Conservation (phyloP, 2,113 vertebrate species). For the Potamarius usumacintae region DNA sequence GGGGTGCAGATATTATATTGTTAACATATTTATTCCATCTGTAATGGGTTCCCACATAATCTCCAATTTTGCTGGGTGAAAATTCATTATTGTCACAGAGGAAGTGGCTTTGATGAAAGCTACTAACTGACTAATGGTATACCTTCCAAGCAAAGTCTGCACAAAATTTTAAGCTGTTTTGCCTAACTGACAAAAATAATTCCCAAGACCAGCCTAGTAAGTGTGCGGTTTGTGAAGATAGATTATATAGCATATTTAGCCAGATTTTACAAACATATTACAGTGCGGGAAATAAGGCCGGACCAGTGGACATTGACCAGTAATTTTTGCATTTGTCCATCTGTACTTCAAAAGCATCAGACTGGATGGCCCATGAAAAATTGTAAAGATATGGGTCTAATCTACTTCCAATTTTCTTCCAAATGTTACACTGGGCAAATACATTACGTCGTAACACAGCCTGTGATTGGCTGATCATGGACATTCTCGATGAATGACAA, state of each 20-base stretch:
- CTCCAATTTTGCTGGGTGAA: conserved; percentile 35
- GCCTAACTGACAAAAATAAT: neutral
- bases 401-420: no score
- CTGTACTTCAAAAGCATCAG: no score
- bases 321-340: no score
- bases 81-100: conserved; percentile 45
- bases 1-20: conserved; percentile 50
- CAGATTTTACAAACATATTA: neutral
- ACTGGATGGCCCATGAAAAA: no score
- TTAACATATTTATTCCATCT: conserved; percentile 56
- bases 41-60: conserved; percentile 45
- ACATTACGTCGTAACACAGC: no score
- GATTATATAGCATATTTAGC: neutral
- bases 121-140: neutral
- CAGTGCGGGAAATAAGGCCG: no score
- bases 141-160: neutral
- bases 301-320: no score
- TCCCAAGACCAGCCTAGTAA: neutral
- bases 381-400: no score
- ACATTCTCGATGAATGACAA: no score
- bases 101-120: conserved; percentile 15
- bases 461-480: no score
- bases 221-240: neutral
- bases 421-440: no score
- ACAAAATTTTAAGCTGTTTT: neutral